phyloP scores from a whole-genome alignment of 2,113 vertebrate genomes.

The Danionella cerebrum region DNA sequence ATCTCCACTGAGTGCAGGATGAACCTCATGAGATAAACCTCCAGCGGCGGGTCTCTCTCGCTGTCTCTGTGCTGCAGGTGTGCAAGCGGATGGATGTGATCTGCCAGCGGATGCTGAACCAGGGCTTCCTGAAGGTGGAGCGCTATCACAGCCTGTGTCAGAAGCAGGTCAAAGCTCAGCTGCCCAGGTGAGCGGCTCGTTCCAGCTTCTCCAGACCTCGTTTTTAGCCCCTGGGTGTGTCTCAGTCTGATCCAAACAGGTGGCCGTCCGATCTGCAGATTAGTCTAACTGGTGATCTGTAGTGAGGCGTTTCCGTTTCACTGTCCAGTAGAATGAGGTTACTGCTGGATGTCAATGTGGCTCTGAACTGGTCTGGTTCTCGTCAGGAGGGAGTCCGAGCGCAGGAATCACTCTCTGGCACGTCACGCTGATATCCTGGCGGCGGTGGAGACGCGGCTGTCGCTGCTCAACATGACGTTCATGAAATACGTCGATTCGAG shows the following conservation, averaged over 20 bases:
- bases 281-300: no score
- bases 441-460: constrained; percentile 92
- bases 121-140: constrained; percentile 96
- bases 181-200: constrained; percentile 76
- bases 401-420: constrained; percentile 93
- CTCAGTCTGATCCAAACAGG: no score
- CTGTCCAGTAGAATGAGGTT: no score
- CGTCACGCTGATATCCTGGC: constrained; percentile 96
- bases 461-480: constrained; percentile 97
- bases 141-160: constrained; percentile 95
- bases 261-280: no score
- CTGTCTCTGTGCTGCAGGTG: constrained; percentile 64
- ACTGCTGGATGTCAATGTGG: no score
- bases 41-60: not conserved
- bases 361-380: constrained; percentile 23
- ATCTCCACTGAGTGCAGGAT: no score
- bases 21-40: no score
- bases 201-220: not conserved
- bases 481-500: constrained; percentile 99
- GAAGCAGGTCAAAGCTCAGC: constrained; percentile 96
- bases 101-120: constrained; percentile 93
- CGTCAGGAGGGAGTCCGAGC: constrained; percentile 91
- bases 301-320: no score
- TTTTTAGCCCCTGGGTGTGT: not conserved
- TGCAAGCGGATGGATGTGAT: constrained; percentile 97